These are phyloP conservation scores for Drosophila sordidapex DNA, from an alignment of 2,888 invertebrate genomes.

Conservation along the genomic window DNA sequence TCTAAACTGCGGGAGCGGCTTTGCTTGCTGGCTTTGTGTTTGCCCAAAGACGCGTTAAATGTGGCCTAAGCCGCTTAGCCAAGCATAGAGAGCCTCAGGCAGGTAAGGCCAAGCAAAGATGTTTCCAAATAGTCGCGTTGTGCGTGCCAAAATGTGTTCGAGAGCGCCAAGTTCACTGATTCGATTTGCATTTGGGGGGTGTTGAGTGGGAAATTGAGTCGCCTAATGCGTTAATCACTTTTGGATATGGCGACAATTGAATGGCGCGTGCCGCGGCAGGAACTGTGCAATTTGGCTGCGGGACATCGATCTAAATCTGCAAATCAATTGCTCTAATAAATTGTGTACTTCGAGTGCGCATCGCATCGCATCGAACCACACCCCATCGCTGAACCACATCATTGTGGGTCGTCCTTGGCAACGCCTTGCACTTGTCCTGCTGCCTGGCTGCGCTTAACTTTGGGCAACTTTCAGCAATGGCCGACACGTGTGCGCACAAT, in stretches of 20 bases:
- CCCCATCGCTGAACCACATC: conserved; percentile 18
- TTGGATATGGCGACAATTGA: conserved; percentile 73
- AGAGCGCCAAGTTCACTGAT: conserved; percentile 35
- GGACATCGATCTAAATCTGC: conserved; percentile 54
- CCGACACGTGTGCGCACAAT: conserved; percentile 81
- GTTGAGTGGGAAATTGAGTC: conserved; percentile 21
- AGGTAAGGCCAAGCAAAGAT: conserved; percentile 43
- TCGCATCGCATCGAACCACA: conserved; percentile 1
- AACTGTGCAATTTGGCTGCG: conserved; percentile 66
- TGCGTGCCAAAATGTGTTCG: conserved; percentile 12
- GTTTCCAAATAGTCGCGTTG: conserved; percentile 29
- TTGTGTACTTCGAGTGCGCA: conserved; percentile 38
- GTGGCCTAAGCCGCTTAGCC: conserved; percentile 80
- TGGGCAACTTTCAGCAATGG: conserved; percentile 55
- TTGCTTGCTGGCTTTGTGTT: conserved; percentile 54
- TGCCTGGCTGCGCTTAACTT: conserved; percentile 25
- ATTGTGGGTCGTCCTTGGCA: conserved; percentile 52
- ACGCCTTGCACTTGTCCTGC: conserved; percentile 74
- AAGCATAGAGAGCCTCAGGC: conserved; percentile 16
- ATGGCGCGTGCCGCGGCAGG: conserved; percentile 70
- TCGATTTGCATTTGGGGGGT: conserved; percentile 65
- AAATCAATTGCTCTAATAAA: conserved; percentile 76
- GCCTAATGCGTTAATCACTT: conserved; percentile 77
- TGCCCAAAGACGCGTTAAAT: conserved; percentile 77
- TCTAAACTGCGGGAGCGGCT: conserved; percentile 44